Base-by-base conservation (phyloP, 2,113 vertebrate genomes). In the Petromus typicus region DNA sequence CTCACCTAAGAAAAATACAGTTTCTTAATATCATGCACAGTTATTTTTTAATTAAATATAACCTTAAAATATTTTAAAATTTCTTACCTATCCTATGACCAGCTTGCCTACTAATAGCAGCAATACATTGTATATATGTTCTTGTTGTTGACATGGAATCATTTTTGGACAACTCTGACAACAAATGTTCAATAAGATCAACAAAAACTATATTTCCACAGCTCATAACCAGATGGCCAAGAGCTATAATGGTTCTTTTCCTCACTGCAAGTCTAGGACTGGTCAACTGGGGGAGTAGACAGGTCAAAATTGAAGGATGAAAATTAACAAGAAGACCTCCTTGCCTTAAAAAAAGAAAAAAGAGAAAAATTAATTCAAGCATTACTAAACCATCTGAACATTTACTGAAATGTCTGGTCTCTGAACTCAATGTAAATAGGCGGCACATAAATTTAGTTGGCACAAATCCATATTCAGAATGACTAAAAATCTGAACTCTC, bases 111-210 rank as follows among this genome's bases (percentile, higher is more conserved):
- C 99, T 99, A 98, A 99, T 99, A 98, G 99, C 99, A 89, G 99
- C 99, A 95, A 99, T 99, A 98, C 99, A 99, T 66, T 99, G 99
- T 98, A 99, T 99, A 98, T 99, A 99, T 79, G 99, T 99, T 96
- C 99, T 99, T 95, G 99, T 99, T 97, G 99, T 99, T 92, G 99
- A 99, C 99, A 99, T 99, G 98, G 99, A 99, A 98, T 99, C 99
- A 97, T 99, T 99, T 98, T 99, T 99, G 59, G 99, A 99, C 95
- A 99, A 99, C 95, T 99, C 99, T 25, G 99, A 98, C 96, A 99
- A 99, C 7, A 99, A 99, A 98, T 99, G 99, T 98, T 99, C 99
- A 96, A 99, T 99, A 94, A 99, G 99, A 91, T 99, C 99, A 96
- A 99, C 99, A 98, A 99, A 99, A 96, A 99, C 99, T 98, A 99